These are phyloP conservation scores for Drosophila fungiperda DNA, from an alignment of 2,888 invertebrate genomes.

Conservation along the genomic window DNA sequence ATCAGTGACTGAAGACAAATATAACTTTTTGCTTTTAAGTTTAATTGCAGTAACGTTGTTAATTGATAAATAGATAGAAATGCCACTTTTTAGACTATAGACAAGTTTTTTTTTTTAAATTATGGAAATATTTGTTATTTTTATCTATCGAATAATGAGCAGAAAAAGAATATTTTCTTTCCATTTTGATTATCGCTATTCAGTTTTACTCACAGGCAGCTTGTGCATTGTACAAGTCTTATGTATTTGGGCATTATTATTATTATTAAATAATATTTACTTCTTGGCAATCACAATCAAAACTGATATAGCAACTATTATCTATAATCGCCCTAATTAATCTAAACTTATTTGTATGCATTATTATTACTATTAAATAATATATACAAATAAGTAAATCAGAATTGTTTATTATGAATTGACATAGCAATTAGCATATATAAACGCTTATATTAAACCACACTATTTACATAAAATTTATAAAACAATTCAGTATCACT, in stretches of 20 bases:
- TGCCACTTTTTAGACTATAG: background rate
- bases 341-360: background rate
- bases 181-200: no score
- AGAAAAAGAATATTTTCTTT: no score
- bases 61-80: background rate
- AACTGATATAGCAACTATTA: no score
- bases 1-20: background rate
- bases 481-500: background rate
- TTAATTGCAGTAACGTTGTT: no score
- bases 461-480: background rate
- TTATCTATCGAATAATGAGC: background rate
- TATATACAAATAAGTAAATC: background rate
- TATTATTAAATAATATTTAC: background rate
- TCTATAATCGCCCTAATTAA: no score
- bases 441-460: background rate
- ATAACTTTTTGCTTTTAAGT: background rate
- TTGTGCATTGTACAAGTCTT: background rate
- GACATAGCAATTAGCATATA: background rate
- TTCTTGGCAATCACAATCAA: no score
- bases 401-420: background rate
- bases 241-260: background rate
- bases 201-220: no score
- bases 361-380: background rate
- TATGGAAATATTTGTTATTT: background rate
- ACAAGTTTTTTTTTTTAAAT: background rate